phyloP scores from a whole-genome alignment of 2,888 invertebrate genomes.

The Drepana falcataria region DNA sequence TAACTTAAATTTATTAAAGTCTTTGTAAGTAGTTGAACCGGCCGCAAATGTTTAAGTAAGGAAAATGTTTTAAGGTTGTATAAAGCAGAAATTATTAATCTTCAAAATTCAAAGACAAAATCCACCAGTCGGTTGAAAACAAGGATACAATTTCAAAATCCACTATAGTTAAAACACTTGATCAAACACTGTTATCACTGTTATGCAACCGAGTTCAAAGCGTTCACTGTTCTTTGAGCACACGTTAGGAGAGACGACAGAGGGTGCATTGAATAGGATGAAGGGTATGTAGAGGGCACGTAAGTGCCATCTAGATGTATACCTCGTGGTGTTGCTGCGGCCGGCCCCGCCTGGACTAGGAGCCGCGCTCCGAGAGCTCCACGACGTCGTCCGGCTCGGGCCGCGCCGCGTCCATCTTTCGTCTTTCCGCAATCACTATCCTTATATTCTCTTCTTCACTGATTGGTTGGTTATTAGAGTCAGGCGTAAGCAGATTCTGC shows the following conservation, averaged over 20 bases:
- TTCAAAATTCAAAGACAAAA: constrained; percentile 36
- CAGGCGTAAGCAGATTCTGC: constrained; percentile 34
- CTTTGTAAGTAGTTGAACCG: constrained; percentile 69
- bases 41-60: constrained; percentile 61
- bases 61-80: constrained; percentile 30
- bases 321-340: constrained; percentile 74
- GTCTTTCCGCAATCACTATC: constrained; percentile 80
- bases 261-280: constrained; percentile 27
- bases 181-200: constrained; percentile 39
- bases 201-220: constrained; percentile 64
- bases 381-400: constrained; percentile 57
- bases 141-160: constrained; percentile 37
- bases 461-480: constrained; percentile 40
- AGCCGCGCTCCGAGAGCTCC: constrained; percentile 64
- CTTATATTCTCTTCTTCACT: constrained; percentile 77
- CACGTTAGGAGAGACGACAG: constrained; percentile 34
- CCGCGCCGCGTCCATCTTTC: constrained; percentile 74
- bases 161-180: constrained; percentile 22
- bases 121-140: constrained; percentile 39
- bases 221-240: constrained; percentile 51
- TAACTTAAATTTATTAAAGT: constrained; percentile 62
- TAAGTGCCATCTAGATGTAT: constrained; percentile 57
- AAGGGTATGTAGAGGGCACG: constrained; percentile 21
- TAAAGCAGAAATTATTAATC: constrained; percentile 38
- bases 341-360: constrained; percentile 77